These are phyloP conservation scores for Sarcophaga subvicina DNA, from an alignment of 2,888 invertebrate species.

Conservation along the genomic window DNA sequence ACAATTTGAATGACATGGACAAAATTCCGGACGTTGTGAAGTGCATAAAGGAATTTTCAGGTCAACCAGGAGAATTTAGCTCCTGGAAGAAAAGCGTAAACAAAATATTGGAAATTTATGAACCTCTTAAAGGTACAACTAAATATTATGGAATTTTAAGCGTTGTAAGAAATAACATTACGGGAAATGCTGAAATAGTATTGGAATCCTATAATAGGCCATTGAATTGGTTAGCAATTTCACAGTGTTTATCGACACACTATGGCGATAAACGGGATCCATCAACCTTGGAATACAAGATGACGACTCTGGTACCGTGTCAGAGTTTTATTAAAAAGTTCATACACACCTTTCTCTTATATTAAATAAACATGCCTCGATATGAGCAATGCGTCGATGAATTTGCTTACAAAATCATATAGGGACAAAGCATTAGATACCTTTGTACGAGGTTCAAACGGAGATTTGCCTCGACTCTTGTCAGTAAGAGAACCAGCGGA, in stretches of 20 bases:
- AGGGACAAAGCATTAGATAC: not conserved
- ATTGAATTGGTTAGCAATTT: conserved; percentile 12
- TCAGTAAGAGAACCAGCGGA: no score
- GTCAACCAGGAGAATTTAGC: conserved; percentile 30
- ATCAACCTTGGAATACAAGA: conserved; percentile 56
- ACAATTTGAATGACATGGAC: conserved; percentile 4
- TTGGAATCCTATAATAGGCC: conserved; percentile 45
- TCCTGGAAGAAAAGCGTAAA: conserved; percentile 54
- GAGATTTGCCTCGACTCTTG: no score
- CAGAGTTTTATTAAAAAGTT: conserved; percentile 7
- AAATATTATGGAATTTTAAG: conserved; percentile 23
- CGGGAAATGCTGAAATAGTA: conserved; percentile 17
- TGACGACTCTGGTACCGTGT: conserved; percentile 28
- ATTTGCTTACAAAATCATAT: conserved; percentile 11
- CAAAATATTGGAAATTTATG: conserved; percentile 41
- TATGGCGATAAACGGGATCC: conserved; percentile 60
- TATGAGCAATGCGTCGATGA: not conserved
- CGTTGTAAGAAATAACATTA: conserved; percentile 23
- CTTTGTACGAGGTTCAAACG: not conserved
- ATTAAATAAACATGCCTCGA: not conserved
- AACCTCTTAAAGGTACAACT: conserved; percentile 18
- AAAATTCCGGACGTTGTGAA: conserved; percentile 18
- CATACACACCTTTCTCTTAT: conserved; percentile 12
- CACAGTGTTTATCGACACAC: conserved; percentile 38
- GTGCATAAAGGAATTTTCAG: conserved; percentile 25